Percentiles rank a stretch among this genome's conserved stretches.
phyloP scores from a whole-genome alignment of 2,113 vertebrate species.

The Rhadina sibilatrix region DNA sequence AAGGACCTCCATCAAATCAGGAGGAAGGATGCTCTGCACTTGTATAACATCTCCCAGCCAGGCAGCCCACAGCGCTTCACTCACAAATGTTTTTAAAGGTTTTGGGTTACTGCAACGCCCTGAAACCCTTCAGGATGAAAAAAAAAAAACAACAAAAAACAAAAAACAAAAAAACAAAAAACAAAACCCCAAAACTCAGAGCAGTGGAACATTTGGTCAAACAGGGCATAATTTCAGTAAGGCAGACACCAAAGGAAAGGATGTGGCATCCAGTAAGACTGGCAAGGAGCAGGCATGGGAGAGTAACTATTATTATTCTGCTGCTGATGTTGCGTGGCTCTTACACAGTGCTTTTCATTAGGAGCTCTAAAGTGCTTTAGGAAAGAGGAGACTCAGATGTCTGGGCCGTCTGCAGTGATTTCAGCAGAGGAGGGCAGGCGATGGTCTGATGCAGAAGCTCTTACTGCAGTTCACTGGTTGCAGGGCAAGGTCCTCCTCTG shows the following conservation, averaged over 20 bases:
- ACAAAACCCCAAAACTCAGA: too few relatives aligned
- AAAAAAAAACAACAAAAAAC: neutral
- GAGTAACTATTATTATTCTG: constrained; percentile 19
- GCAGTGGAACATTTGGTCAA: neutral
- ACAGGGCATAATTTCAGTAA: neutral
- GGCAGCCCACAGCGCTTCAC: neutral
- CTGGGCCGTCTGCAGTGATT: neutral
- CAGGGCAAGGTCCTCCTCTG: neutral
- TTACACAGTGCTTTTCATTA: constrained; percentile 43
- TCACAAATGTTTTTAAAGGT: neutral
- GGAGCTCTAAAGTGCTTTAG: constrained; percentile 51
- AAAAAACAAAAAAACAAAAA: neutral
- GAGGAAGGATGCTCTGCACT: neutral
- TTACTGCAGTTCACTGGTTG: neutral
- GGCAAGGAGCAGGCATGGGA: neutral
- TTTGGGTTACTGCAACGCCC: neutral
- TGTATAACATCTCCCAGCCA: neutral
- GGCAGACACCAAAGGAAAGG: neutral
- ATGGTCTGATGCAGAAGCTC: neutral
- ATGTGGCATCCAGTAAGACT: neutral
- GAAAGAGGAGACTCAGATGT: constrained; percentile 9
- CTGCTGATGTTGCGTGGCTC: neutral
- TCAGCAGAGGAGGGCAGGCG: neutral
- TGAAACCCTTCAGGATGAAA: neutral
- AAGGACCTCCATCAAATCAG: neutral